Conservation (phyloP, 2,113 vertebrate genomes). For the Steatornis caripensis region DNA sequence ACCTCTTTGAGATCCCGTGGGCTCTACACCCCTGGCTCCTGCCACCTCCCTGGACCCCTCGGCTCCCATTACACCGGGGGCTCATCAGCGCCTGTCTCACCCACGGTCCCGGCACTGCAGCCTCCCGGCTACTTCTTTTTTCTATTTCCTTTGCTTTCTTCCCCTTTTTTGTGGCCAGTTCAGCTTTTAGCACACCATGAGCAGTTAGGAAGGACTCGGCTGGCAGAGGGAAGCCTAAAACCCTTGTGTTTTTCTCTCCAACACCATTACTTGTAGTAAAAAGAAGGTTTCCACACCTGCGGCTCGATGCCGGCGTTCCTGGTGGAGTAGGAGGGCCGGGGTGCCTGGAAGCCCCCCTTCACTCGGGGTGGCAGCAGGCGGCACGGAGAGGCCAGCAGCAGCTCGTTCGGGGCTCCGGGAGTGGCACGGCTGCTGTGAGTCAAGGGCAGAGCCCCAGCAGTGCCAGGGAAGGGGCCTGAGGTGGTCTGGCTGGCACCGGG, state of each 20-base stretch:
- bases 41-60: not conserved
- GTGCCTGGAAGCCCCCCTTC: conserved; percentile 78
- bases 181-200: not conserved
- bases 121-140: not conserved
- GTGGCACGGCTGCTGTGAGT: conserved; percentile 33
- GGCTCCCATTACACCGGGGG: not conserved
- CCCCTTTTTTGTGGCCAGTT: not conserved
- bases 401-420: conserved; percentile 1
- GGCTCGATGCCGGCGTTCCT: conserved; percentile 88
- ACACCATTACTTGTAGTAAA: conserved; percentile 76
- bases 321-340: conserved; percentile 91
- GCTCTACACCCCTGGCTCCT: not conserved
- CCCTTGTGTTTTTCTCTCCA: not conserved
- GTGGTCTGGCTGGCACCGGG: conserved; percentile 40
- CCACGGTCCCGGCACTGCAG: not conserved
- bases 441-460: conserved; percentile 7
- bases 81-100: not conserved
- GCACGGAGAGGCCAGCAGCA: conserved; percentile 75
- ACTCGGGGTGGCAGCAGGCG: conserved; percentile 77
- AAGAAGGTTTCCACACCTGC: conserved; percentile 97
- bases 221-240: not conserved
- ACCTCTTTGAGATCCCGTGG: not conserved
- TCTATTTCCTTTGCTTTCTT: not conserved
- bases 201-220: not conserved
- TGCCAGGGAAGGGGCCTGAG: conserved; percentile 63